These are phyloP conservation scores for Phaethon lepturus DNA, from an alignment of 2,113 vertebrate species.

Conservation along the genomic window DNA sequence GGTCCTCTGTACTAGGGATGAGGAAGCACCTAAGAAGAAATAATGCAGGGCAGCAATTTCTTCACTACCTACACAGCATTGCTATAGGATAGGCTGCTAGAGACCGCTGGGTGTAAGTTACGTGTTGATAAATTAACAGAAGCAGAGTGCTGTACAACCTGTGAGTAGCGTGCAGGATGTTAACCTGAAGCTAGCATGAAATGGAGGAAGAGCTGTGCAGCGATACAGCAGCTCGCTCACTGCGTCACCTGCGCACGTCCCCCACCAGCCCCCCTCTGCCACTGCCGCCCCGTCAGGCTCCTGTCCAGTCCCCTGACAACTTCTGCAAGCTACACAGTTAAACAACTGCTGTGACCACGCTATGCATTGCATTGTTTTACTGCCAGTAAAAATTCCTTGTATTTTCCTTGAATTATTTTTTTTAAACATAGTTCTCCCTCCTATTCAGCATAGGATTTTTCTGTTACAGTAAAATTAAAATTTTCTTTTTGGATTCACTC, in stretches of 20 bases:
- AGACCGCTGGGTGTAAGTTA: neutral
- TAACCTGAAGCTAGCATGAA: neutral
- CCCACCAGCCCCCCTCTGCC: neutral
- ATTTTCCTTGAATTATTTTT: neutral
- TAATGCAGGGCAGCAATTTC: neutral
- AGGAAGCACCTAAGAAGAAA: neutral
- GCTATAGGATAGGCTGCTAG: neutral
- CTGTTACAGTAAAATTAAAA: neutral
- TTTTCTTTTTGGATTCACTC: neutral
- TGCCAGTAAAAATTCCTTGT: neutral
- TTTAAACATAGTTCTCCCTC: neutral
- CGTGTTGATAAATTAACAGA: neutral
- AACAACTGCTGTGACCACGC: neutral
- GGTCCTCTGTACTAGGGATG: neutral
- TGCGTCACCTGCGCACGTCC: rapidly evolving
- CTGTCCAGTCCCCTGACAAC: neutral
- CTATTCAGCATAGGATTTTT: neutral
- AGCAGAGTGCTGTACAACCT: neutral
- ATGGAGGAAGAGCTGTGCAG: neutral
- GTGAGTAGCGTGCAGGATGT: neutral
- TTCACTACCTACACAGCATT: neutral
- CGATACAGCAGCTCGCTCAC: neutral
- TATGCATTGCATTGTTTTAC: neutral
- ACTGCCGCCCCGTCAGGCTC: neutral
- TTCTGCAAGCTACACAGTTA: neutral